Conservation (phyloP, 2,113 vertebrate genomes). For the Daphoenositta chrysoptera region DNA sequence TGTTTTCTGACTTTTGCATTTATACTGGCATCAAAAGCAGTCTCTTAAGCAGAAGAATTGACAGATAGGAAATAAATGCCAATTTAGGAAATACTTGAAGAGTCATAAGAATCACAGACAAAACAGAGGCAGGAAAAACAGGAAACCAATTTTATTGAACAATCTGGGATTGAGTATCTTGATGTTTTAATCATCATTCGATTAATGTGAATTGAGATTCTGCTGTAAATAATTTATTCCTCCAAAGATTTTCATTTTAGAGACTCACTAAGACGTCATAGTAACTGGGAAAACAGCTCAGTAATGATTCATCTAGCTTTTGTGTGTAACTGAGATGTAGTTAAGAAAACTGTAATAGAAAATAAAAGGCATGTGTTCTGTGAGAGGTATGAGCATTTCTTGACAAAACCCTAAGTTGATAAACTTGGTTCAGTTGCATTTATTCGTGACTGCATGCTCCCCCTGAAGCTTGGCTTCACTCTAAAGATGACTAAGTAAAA, state of each 20-base stretch:
- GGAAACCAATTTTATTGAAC: conserved; percentile 31
- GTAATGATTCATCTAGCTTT: not conserved
- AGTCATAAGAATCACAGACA: conserved; percentile 62
- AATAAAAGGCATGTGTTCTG: not conserved
- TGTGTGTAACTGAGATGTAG: not conserved
- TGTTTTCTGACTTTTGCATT: not conserved
- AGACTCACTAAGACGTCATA: not conserved
- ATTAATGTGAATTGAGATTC: not conserved
- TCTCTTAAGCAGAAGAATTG: not conserved
- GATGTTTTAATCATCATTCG: not conserved
- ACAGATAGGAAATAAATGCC: conserved; percentile 54
- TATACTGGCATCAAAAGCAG: not conserved
- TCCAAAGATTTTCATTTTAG: not conserved
- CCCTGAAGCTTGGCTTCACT: not conserved
- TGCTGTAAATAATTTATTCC: not conserved
- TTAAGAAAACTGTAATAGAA: not conserved
- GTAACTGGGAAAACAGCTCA: not conserved
- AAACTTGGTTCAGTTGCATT: not conserved
- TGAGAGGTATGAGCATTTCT: not conserved
- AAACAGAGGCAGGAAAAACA: conserved; percentile 56
- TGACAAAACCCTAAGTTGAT: not conserved
- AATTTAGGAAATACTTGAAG: conserved; percentile 75
- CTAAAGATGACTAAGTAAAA: not conserved
- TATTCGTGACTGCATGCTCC: not conserved
- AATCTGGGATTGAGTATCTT: not conserved